phyloP scores from a whole-genome alignment of 2,113 vertebrate species.

The Typhlomys cinereus region DNA sequence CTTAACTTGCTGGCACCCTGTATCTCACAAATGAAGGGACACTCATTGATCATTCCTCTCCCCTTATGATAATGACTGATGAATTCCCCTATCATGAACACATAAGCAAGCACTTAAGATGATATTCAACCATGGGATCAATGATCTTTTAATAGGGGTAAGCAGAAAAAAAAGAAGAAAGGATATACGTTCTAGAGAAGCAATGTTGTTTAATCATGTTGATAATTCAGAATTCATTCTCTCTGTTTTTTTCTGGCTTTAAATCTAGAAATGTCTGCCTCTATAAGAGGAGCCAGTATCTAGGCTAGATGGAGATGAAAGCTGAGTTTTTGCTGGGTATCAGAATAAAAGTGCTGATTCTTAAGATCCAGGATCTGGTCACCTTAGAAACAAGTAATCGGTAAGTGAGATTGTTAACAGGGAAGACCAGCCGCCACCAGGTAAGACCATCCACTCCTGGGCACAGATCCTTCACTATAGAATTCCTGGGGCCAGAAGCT shows the following conservation, averaged over 20 bases:
- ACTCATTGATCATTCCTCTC: background rate
- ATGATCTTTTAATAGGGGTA: background rate
- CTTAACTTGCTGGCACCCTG: background rate
- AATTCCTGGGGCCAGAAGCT: accelerated
- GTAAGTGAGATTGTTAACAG: accelerated
- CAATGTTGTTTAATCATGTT: background rate
- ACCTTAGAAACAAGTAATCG: background rate
- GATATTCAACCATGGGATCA: background rate
- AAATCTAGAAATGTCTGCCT: background rate
- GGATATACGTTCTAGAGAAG: background rate
- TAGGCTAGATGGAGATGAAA: background rate
- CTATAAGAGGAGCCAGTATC: background rate
- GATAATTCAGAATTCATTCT: background rate
- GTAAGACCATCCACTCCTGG: accelerated
- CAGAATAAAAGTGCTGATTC: background rate
- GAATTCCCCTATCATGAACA: background rate
- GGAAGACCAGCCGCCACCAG: accelerated
- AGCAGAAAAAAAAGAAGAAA: background rate
- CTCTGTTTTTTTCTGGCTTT: background rate
- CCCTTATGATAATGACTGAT: background rate
- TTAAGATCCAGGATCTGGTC: background rate
- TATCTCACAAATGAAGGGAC: background rate
- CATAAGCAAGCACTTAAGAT: background rate
- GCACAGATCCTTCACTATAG: accelerated
- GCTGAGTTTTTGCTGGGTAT: background rate